These are phyloP conservation scores for Sternarchorhynchus goeldii DNA, from an alignment of 2,797 vertebrate species.

Conservation along the genomic window DNA sequence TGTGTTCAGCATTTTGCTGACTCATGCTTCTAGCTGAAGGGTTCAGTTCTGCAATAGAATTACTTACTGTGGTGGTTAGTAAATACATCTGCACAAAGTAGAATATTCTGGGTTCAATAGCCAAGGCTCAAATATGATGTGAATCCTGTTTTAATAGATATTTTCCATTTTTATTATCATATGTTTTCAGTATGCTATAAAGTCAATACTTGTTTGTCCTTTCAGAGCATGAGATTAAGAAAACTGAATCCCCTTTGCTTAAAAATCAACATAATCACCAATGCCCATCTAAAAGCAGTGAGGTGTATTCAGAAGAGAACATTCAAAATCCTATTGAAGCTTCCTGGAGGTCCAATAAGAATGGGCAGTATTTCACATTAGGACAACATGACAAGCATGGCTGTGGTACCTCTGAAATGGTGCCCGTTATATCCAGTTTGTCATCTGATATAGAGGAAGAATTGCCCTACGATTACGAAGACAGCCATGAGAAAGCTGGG, in stretches of 20 bases:
- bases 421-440: conserved; percentile 20
- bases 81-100: conserved; percentile 1
- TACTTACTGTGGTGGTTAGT: conserved; percentile 25
- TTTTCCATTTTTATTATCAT: not conserved
- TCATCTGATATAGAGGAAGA: conserved; percentile 48
- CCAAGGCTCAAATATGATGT: not conserved
- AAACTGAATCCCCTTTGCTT: conserved; percentile 17
- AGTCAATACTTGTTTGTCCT: not conserved
- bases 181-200: not conserved
- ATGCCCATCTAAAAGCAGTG: conserved; percentile 10
- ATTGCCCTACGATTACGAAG: conserved; percentile 50
- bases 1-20: conserved; percentile 42
- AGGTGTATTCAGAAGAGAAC: conserved; percentile 34
- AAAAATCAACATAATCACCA: conserved; percentile 21
- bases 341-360: conserved; percentile 20
- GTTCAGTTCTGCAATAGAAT: conserved; percentile 9
- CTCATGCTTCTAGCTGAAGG: conserved; percentile 40
- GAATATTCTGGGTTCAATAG: not conserved
- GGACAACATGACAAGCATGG: conserved; percentile 24
- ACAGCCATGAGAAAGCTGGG: conserved; percentile 52
- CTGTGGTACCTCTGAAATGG: conserved; percentile 20
- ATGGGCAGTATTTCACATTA: conserved; percentile 38
- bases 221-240: conserved; percentile 44
- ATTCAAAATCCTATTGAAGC: conserved; percentile 24
- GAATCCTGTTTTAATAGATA: not conserved